Evolutionary conservation across 64 coral and sea anemone genomes (phyloP), one percentile per base, ranked within the genome.

Genomic region (Montipora capricornis): DNA sequence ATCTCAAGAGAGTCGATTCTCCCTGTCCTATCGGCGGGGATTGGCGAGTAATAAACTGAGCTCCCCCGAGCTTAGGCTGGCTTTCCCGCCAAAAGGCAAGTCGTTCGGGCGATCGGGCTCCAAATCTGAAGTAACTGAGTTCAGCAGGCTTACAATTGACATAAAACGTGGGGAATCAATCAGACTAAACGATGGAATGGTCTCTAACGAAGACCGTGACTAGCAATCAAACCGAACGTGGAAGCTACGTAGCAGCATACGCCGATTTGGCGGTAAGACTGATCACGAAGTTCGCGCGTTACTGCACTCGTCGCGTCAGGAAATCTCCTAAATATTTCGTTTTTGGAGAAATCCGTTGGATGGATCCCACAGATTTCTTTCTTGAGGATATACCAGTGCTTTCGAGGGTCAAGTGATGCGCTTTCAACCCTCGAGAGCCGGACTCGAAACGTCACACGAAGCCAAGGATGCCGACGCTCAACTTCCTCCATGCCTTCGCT

Each of bases 311-410:
- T 68, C 64, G 84, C 78, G 20, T 48, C 86, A 16, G 86, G 48
- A 88, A 88, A 74, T 49, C 51, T 88, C 70, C 47, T 88, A 53
- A 88, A 88, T 73, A 88, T 74, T 6, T 88, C 68, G 22, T 73
- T 88, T n/a, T 76, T 88, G 9, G 67, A 71, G 47, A 88, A 88
- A 55, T 88, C 70, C 2, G 69, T 88, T n/a, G 86, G 73, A 20
- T 50, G 68, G 46, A 15, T 19, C 12, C 86, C 68, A 47, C 86
- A 88, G 11, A 88, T 52, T 44, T 88, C 68, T 75, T 88, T 47
- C 2, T 75, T 47, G 68, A 73, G 8, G 0, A 88, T 68, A 52
- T 88, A 88, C 86, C 86, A 88, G 2, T 76, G 67, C 37, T 88
- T 88, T 88, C 75, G 66, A 15, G 86, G 67, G 46, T 68, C 53